phyloP scores from a whole-genome alignment of 2,797 vertebrate species.

The Tragelaphus oryx region DNA sequence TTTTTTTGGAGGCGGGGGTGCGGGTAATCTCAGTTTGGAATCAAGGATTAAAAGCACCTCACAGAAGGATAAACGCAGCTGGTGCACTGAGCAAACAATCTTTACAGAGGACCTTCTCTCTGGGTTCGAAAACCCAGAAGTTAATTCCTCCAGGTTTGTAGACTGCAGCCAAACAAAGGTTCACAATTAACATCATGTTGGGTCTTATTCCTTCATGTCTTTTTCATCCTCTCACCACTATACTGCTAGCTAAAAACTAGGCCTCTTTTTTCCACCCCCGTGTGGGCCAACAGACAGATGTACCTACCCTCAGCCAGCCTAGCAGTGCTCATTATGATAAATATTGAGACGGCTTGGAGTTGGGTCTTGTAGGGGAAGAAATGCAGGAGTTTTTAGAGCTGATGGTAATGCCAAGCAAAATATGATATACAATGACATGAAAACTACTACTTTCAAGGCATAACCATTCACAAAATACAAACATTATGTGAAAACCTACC shows the following conservation, averaged over 20 bases:
- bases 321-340: neutral
- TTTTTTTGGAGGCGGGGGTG: neutral
- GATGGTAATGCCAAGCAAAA: neutral
- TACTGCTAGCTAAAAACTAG: neutral
- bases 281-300: neutral
- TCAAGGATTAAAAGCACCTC: neutral
- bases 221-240: neutral
- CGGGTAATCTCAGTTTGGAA: constrained; percentile 1
- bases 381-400: neutral
- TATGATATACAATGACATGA: neutral
- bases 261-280: neutral
- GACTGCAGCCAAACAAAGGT: neutral
- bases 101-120: neutral
- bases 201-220: neutral
- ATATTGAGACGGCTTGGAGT: neutral
- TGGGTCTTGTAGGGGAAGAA: neutral
- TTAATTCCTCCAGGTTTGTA: neutral
- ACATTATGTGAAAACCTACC: neutral
- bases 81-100: neutral
- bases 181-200: neutral
- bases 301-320: neutral
- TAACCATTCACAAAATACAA: neutral
- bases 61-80: constrained; percentile 23
- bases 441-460: neutral
- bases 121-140: constrained; percentile 24